phyloP scores from a whole-genome alignment of 2,888 invertebrate species.

The Malthinus flaveolus region DNA sequence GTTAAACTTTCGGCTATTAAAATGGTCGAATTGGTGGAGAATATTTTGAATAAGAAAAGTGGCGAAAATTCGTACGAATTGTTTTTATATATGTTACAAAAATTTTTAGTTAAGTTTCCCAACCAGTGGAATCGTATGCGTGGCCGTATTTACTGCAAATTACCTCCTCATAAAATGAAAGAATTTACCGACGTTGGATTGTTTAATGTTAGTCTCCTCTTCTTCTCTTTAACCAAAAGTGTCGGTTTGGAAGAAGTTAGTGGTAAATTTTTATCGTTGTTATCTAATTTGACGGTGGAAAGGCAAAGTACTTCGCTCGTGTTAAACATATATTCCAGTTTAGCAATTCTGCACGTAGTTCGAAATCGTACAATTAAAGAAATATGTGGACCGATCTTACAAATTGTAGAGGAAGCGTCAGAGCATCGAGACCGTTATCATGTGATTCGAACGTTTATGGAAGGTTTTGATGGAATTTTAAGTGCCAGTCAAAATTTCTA shows the following conservation, averaged over 20 bases:
- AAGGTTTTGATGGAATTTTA: slow-evolving; percentile 41
- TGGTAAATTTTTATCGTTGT: slow-evolving; percentile 43
- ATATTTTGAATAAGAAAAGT: slow-evolving; percentile 28
- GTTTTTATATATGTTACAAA: slow-evolving; percentile 45
- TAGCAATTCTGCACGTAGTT: slow-evolving; percentile 40
- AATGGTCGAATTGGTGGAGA: slow-evolving; percentile 37
- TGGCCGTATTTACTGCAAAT: slow-evolving; percentile 51
- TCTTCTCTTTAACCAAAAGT: slow-evolving; percentile 39
- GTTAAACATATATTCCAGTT: slow-evolving; percentile 45
- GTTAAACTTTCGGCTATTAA: slow-evolving; percentile 31
- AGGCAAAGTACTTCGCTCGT: slow-evolving; percentile 37
- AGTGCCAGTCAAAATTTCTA: slow-evolving; percentile 38
- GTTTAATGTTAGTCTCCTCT: slow-evolving; percentile 45
- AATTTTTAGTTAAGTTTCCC: slow-evolving; percentile 45
- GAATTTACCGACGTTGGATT: slow-evolving; percentile 46
- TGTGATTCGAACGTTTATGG: slow-evolving; percentile 43
- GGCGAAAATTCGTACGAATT: slow-evolving; percentile 44
- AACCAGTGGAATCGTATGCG: slow-evolving; percentile 51
- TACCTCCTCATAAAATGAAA: slow-evolving; percentile 49
- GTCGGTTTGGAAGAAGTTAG: slow-evolving; percentile 46
- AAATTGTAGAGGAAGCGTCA: slow-evolving; percentile 40
- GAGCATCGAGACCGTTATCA: slow-evolving; percentile 40
- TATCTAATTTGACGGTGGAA: slow-evolving; percentile 40
- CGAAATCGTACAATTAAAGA: slow-evolving; percentile 39
- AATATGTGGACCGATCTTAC: slow-evolving; percentile 36